phyloP scores from a whole-genome alignment of 2,113 vertebrate genomes.

The Ailuropoda melanoleuca region DNA sequence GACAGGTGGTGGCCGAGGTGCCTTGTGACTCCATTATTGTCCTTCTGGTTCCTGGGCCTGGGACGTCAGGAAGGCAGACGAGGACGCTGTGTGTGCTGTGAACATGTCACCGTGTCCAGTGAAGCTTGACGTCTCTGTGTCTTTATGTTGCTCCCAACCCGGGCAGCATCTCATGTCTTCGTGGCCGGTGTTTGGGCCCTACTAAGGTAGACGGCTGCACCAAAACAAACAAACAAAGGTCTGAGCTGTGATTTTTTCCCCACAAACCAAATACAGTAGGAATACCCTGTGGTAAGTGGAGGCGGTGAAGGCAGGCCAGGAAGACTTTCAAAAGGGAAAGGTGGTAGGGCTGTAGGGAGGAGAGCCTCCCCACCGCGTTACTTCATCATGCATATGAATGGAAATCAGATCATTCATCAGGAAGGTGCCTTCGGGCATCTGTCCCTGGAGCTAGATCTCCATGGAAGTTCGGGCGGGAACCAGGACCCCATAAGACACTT shows the following conservation, averaged over 20 bases:
- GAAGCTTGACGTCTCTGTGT: constrained; percentile 38
- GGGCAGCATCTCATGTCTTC: constrained; percentile 2
- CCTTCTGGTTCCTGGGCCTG: background rate
- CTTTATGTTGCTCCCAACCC: background rate
- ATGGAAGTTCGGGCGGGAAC: background rate
- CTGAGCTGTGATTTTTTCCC: background rate
- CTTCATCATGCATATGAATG: background rate
- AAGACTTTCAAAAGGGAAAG: background rate
- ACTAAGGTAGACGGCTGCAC: background rate
- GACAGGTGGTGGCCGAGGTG: fast-evolving
- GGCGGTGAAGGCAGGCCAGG: background rate
- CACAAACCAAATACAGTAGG: background rate
- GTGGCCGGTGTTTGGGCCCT: background rate
- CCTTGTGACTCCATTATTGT: background rate
- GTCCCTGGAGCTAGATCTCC: background rate
- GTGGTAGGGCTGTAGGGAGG: background rate
- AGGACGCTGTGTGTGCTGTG: background rate
- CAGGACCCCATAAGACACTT: no score
- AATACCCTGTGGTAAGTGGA: background rate
- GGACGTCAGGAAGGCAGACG: background rate
- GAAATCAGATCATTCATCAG: background rate
- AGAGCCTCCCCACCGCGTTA: fast-evolving
- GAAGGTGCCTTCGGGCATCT: background rate
- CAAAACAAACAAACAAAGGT: fast-evolving
- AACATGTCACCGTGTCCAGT: background rate